A percentile compares a stretch with the other conserved stretches of the same genome.
Evolutionary conservation across 2,888 invertebrate genomes (phyloP).

Genomic region (Euspilapteryx auroguttella): DNA sequence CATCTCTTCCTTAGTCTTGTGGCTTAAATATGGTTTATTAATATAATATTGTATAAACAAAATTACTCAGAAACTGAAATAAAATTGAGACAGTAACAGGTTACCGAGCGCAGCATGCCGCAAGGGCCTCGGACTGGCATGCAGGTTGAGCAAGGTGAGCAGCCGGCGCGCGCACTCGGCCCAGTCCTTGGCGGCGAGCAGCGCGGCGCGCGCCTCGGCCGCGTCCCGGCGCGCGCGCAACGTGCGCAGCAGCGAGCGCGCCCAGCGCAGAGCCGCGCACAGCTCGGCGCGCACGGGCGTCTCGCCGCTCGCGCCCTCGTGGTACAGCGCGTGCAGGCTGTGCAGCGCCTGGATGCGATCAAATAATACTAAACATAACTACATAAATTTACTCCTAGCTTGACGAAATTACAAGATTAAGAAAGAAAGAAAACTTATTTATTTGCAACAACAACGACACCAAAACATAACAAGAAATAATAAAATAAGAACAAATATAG

Average conservation of each 20-base stretch:
- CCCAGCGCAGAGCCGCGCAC: constrained; percentile 78
- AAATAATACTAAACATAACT: too few species aligned
- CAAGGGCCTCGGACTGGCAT: constrained; percentile 79
- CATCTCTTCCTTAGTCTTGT: too few species aligned
- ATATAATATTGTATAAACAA: too few species aligned
- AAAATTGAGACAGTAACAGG: too few species aligned
- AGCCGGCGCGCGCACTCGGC: constrained; percentile 85
- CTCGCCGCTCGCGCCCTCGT: constrained; percentile 80
- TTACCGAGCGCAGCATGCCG: constrained; percentile 75
- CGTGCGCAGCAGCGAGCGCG: constrained; percentile 72
- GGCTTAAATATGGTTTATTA: too few species aligned
- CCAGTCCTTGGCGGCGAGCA: constrained; percentile 81
- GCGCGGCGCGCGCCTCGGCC: constrained; percentile 67
- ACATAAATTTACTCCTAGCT: too few species aligned
- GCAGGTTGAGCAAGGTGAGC: constrained; percentile 73
- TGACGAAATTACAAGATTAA: too few species aligned
- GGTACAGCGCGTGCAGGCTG: constrained; percentile 90
- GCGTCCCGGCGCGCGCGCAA: constrained; percentile 68
- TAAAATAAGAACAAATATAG: too few species aligned
- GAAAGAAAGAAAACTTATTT: too few species aligned
- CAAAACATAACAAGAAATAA: too few species aligned
- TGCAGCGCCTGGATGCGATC: constrained; percentile 90
- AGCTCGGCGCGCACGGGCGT: constrained; percentile 86
- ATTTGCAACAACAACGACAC: too few species aligned
- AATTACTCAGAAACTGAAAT: too few species aligned